Base-by-base conservation (phyloP, 2,888 invertebrate species). In the Quadroppia sp. region DNA sequence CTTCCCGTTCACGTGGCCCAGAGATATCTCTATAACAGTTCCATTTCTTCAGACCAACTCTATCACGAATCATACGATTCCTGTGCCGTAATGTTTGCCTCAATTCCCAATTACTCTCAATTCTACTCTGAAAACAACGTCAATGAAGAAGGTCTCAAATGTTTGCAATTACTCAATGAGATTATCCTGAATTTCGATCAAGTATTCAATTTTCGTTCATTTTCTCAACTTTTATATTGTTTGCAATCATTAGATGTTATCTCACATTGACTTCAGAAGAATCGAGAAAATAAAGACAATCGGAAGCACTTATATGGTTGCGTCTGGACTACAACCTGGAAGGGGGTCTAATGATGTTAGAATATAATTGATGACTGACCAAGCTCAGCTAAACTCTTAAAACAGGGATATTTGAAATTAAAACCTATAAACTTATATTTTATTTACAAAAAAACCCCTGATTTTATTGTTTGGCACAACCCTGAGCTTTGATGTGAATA, bases 41-140 rank as follows among this genome's bases (percentile, higher is more conserved):
- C 61, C 4, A 40, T 42, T 11, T 45, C 40, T 30, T 36, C 70
- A 25, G 75, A 74, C 40, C 71, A 73, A 45, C 64, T 76, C 11
- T 76, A 76, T 56, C 73, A 75, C 59, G 76, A 76, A 71, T 71
- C 75, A n/a, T 97, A 97, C 82, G 89, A 89, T 20, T 90, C 90
- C 79, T 93, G 97, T 76, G 94, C 93, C 0, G 97, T 98, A 11
- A 96, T 97, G 96, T 98, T 98, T 82, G 96, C 97, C 0, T 95
- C 95, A 1, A 98, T 98, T 79, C 96, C 97, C 9, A 97, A 97
- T 84, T 98, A 96, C 70, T 69, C 59, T 40, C 40, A 73, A 30
- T 78, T 77, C 59, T 79, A 78, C 75, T 76, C 77, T 7, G 78
- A 79, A 56, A 77, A 73, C 11, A 56, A 77, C 20, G 45, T 77